These are phyloP conservation scores for Probaryconus sp. DNA, from an alignment of 1,140 invertebrate species.

Conservation along the genomic window DNA sequence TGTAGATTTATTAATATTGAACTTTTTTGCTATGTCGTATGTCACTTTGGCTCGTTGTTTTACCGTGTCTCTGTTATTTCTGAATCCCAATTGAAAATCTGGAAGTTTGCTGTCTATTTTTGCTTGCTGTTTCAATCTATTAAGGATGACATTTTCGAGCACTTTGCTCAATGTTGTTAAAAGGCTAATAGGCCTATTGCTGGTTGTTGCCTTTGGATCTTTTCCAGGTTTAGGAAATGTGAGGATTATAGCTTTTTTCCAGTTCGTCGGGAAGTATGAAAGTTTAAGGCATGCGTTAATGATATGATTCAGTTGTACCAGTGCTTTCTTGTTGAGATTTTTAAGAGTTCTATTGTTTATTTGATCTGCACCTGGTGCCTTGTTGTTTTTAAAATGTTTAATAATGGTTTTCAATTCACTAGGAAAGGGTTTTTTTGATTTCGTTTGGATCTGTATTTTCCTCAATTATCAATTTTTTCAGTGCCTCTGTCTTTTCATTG, in stretches of 20 bases:
- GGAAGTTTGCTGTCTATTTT: not conserved
- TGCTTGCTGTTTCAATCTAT: not conserved
- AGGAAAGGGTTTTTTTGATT: too few relatives aligned
- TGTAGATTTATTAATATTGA: slow-evolving; percentile 5
- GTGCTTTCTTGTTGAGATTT: not conserved
- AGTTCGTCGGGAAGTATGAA: not conserved
- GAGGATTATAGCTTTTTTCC: slow-evolving; percentile 1
- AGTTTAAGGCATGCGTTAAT: slow-evolving; percentile 6
- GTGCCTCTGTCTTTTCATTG: not conserved
- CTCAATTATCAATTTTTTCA: too few relatives aligned
- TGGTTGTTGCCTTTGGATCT: not conserved
- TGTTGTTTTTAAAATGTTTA: not conserved
- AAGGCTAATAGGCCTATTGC: slow-evolving; percentile 3
- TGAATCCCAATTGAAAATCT: not conserved
- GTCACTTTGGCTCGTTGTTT: not conserved
- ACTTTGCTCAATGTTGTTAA: not conserved
- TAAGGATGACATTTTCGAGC: not conserved
- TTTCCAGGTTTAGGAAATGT: slow-evolving; percentile 8
- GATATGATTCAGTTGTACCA: too few relatives aligned
- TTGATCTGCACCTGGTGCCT: not conserved
- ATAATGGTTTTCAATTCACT: not conserved
- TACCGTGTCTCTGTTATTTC: not conserved
- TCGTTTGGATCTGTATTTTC: too few relatives aligned
- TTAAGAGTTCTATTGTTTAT: not conserved
- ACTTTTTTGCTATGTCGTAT: slow-evolving; percentile 2